Conservation (phyloP, 1,140 invertebrate genomes). For the Drosophila kepulauana region DNA sequence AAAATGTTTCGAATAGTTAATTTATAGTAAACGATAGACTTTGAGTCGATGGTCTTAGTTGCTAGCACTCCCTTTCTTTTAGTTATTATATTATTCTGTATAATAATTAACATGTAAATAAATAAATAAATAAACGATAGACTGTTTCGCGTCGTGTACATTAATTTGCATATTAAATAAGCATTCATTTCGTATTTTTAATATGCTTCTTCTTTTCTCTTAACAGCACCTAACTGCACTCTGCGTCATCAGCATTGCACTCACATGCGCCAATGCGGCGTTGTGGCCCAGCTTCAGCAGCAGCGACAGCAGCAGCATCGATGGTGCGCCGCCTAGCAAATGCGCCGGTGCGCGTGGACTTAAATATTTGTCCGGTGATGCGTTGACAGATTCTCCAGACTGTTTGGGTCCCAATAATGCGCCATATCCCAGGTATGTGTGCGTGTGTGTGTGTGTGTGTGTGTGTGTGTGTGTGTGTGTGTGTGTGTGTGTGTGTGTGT, state of each 20-base stretch:
- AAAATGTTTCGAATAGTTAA: no score
- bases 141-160: no score
- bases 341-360: conserved; percentile 88
- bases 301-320: conserved; percentile 53
- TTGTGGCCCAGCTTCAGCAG: conserved; percentile 76
- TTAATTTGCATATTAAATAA: conserved; percentile 20
- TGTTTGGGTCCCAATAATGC: conserved; percentile 92
- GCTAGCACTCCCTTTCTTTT: no score
- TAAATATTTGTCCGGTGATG: conserved; percentile 94
- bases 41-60: no score
- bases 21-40: no score
- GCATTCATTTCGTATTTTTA: conserved; percentile 9
- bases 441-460: conserved; percentile 14
- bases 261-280: conserved; percentile 71
- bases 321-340: conserved; percentile 82
- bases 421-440: conserved; percentile 91
- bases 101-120: no score
- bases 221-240: conserved; percentile 72
- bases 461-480: conserved; percentile 11
- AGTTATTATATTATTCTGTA: no score
- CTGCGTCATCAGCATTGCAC: conserved; percentile 73
- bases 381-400: conserved; percentile 90
- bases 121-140: no score
- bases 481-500: conserved; percentile 25
- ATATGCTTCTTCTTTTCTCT: conserved; percentile 22